Evolutionary conservation across 2,888 invertebrate species (phyloP).

Genomic region (Molorchus minor): DNA sequence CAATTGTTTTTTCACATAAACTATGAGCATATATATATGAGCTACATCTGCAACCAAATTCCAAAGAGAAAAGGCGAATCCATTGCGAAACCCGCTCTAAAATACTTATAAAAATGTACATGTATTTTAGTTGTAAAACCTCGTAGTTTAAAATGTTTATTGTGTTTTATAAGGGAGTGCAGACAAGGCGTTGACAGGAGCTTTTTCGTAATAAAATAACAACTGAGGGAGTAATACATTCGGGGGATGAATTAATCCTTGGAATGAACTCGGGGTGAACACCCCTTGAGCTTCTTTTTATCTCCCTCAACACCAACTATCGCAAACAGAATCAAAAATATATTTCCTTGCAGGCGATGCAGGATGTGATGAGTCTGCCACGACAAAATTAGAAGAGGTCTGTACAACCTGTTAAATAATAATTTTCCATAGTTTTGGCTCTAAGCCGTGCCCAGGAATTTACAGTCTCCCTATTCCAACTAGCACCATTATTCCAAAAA

Average conservation of each 20-base stretch:
- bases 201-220: constrained; percentile 51
- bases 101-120: too few species aligned
- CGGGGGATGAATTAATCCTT: constrained; percentile 40
- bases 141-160: too few species aligned
- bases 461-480: not conserved
- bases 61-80: too few species aligned
- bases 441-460: not conserved
- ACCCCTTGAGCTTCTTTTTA: constrained; percentile 31
- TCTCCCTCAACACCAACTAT: constrained; percentile 26
- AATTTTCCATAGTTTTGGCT: too few species aligned
- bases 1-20: too few species aligned
- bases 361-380: not conserved
- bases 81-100: too few species aligned
- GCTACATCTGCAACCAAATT: too few species aligned
- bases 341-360: not conserved
- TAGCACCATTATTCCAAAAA: not conserved
- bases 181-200: constrained; percentile 37
- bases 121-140: too few species aligned
- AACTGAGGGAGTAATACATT: constrained; percentile 48
- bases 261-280: constrained; percentile 24
- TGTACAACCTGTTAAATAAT: too few species aligned
- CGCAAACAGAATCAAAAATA: constrained; percentile 17
- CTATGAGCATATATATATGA: too few species aligned
- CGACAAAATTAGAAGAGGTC: too few species aligned
- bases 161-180: constrained; percentile 9